Conservation (phyloP, 2,888 invertebrate species). For the Calameuta filiformis region DNA sequence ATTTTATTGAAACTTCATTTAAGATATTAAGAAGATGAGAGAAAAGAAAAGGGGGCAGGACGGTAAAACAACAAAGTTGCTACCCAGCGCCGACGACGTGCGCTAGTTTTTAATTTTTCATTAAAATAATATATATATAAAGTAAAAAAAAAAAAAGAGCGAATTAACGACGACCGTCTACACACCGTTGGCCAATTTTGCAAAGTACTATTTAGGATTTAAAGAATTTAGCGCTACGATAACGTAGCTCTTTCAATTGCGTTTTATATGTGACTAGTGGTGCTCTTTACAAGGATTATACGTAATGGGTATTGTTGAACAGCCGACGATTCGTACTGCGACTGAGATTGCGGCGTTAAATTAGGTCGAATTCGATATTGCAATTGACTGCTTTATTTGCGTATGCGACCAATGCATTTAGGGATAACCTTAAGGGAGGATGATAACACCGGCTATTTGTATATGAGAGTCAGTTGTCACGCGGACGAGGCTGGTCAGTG, state of each 20-base stretch:
- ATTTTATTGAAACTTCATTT: not conserved
- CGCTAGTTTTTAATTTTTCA: not conserved
- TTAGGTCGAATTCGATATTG: not conserved
- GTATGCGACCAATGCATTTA: not conserved
- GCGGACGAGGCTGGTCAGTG: too few species aligned
- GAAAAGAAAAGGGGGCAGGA: not conserved
- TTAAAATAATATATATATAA: constrained; percentile 18
- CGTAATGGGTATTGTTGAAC: not conserved
- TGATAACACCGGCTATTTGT: too few species aligned
- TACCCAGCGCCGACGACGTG: not conserved
- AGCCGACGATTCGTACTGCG: not conserved
- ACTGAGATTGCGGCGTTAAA: not conserved
- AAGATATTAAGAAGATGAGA: not conserved
- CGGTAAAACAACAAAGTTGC: not conserved
- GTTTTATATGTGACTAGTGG: constrained; percentile 26
- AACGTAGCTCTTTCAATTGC: constrained; percentile 51
- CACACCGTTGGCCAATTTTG: constrained; percentile 44
- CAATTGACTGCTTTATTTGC: not conserved
- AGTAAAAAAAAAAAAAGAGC: constrained; percentile 6
- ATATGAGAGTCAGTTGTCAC: too few species aligned
- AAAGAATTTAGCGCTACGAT: constrained; percentile 55
- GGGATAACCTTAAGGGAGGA: not conserved
- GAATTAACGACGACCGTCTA: constrained; percentile 26
- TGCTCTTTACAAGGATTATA: constrained; percentile 43
- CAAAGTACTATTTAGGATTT: constrained; percentile 57